phyloP scores from a whole-genome alignment of 2,888 invertebrate genomes.

The Dorcus parallelipipedus region DNA sequence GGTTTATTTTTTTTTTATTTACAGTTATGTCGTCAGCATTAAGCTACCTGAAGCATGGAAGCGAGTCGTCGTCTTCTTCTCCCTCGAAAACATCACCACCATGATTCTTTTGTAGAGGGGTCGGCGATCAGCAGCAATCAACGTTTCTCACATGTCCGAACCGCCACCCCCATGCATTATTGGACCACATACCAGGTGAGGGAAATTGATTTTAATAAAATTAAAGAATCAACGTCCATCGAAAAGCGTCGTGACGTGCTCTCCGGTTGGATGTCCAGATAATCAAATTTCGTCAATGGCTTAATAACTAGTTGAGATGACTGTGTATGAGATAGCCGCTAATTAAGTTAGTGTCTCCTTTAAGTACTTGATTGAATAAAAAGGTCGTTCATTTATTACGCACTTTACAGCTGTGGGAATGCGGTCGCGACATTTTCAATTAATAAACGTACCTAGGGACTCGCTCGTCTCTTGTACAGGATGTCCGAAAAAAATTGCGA shows the following conservation, averaged over 20 bases:
- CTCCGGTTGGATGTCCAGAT: too few species aligned
- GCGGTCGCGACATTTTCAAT: neutral
- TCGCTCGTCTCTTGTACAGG: too few species aligned
- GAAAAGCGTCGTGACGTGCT: neutral
- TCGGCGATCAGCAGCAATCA: neutral
- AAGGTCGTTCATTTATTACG: slow-evolving; percentile 28
- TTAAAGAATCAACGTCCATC: neutral
- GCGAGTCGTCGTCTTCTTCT: neutral
- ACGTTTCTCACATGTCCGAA: slow-evolving; percentile 13
- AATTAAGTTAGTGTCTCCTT: slow-evolving; percentile 30
- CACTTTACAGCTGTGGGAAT: slow-evolving; percentile 24
- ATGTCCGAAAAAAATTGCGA: too few species aligned
- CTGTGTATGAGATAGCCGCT: slow-evolving; percentile 22
- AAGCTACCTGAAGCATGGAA: neutral
- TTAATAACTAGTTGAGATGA: slow-evolving; percentile 13
- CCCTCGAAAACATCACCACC: neutral
- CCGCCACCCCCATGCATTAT: slow-evolving; percentile 14
- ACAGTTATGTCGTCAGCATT: neutral
- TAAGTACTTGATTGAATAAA: slow-evolving; percentile 32
- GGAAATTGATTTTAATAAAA: too few species aligned
- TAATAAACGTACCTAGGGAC: neutral
- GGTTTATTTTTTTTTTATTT: neutral
- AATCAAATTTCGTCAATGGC: slow-evolving; percentile 8
- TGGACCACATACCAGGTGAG: slow-evolving; percentile 22
- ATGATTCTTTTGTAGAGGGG: neutral